A percentile compares a stretch with the other conserved stretches of the same genome.
These are phyloP conservation scores for Lucifuga dentata DNA, from an alignment of 2,113 vertebrate species.

Conservation along the genomic window DNA sequence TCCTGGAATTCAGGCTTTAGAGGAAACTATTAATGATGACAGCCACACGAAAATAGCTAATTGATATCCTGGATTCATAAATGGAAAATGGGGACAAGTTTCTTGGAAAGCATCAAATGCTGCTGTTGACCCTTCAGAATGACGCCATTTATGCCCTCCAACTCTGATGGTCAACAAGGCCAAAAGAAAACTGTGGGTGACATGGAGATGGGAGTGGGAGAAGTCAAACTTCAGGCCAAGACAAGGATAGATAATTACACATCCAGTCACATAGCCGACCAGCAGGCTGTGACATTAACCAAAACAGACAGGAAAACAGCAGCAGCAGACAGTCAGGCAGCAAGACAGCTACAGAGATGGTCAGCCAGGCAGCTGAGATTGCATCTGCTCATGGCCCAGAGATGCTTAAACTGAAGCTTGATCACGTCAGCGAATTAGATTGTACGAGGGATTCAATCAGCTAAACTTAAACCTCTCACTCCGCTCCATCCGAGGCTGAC, in stretches of 20 bases:
- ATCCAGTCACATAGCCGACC: conserved; percentile 16
- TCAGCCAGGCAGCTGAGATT: conserved; percentile 57
- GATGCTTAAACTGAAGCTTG: conserved; percentile 46
- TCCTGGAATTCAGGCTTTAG: conserved; percentile 8
- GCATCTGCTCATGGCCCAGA: conserved; percentile 25
- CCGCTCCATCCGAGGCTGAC: conserved; percentile 32
- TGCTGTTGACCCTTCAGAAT: conserved; percentile 8
- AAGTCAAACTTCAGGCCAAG: conserved; percentile 34
- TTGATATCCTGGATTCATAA: neutral
- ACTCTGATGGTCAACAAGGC: conserved; percentile 33
- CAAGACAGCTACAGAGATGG: conserved; percentile 14
- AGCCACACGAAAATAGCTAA: conserved; percentile 5
- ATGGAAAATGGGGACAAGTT: neutral
- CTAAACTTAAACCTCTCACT: conserved; percentile 36
- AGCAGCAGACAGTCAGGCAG: conserved; percentile 41
- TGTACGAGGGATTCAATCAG: conserved; percentile 35
- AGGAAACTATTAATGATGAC: conserved; percentile 19
- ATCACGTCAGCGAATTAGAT: conserved; percentile 58
- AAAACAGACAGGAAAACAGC: conserved; percentile 38
- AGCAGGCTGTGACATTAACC: conserved; percentile 36
- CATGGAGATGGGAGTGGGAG: conserved; percentile 10
- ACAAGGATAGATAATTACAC: conserved; percentile 35
- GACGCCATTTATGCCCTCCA: too few relatives aligned
- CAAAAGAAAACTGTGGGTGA: conserved; percentile 40
- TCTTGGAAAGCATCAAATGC: conserved; percentile 32